Conservation (phyloP, 2,888 invertebrate species). For the Tiliacea aurago region DNA sequence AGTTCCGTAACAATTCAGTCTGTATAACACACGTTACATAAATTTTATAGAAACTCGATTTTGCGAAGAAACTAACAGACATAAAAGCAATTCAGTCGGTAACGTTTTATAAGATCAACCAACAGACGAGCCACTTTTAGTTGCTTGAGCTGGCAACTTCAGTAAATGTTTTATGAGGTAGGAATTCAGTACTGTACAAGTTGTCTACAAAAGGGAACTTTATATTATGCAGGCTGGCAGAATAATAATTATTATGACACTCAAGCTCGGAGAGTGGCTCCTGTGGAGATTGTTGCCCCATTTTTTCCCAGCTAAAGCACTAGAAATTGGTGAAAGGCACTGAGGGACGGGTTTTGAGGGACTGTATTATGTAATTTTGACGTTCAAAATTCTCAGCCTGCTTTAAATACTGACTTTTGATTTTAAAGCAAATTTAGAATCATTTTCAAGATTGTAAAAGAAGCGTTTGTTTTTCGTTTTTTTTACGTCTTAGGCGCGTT, state of each 20-base stretch:
- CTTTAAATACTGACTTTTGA: background rate
- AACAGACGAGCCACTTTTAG: constrained; percentile 11
- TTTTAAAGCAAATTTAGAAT: background rate
- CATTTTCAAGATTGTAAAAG: background rate
- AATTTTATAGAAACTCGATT: constrained; percentile 10
- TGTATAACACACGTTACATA: constrained; percentile 3
- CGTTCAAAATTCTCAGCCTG: background rate
- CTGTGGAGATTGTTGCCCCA: background rate
- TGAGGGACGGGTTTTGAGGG: background rate
- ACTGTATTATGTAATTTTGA: background rate
- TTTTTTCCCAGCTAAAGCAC: background rate
- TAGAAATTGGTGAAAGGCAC: background rate
- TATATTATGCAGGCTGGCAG: background rate
- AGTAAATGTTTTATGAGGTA: background rate
- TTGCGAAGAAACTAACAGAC: background rate
- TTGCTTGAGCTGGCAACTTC: background rate
- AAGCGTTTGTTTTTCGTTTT: background rate
- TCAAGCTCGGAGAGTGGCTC: too few relatives aligned
- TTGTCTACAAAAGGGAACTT: background rate
- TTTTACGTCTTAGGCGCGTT: background rate
- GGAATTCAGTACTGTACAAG: background rate
- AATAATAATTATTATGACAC: too few relatives aligned
- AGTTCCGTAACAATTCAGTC: constrained; percentile 2
- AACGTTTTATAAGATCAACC: background rate
- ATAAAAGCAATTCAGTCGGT: constrained; percentile 1